Base-by-base conservation (phyloP, 2,888 invertebrate species). In the Dolomedes plantarius region DNA sequence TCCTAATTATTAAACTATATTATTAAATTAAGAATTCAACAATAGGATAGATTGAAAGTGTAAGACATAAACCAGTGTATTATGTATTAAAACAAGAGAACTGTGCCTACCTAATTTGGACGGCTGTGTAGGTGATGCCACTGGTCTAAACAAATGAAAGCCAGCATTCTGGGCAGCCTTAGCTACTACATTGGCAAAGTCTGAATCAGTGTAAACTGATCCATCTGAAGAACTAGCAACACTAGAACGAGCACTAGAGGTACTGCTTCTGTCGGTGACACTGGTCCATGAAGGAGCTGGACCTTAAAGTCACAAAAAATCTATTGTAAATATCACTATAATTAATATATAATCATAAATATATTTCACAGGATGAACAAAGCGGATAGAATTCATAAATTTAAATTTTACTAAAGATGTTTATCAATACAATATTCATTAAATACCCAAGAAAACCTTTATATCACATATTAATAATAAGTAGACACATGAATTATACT, bases 151-250 rank as follows among this genome's bases (percentile, higher is more conserved):
- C 11, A 86, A 36, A 41, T 79, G 86, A 36, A 91, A 89, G 2
- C 91, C 91, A 16, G 91, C 91, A 88, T 91, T 89, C 88, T 91
- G 91, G 41, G 91, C 91, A 5, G 91, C 91, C 72, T 90, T 90
- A 67, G 91, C 91, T 36, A 92, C 91, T 27, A 91, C 91, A 81
- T 91, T 91, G 39, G 91, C 91, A 89, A 92, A 92, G 89, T 92
- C 91, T 16, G 91, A 91, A 89, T 92, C 92, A 82, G 91, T 90
- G 71, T 91, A 91, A 89, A 91, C 91, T 65, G 91, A 91, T 27
- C 91, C 91, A 83, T 91, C 91, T 73, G 91, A 91, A 65, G 91
- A 91, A 86, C 90, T 91, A 76, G 90, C 90, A 19, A 89, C 90
- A 89, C 91, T 91, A 6, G 91, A 91, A 19, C 90, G 89, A n/a